Base-by-base conservation (phyloP, 2,888 invertebrate species). In the Andricus curvator region DNA sequence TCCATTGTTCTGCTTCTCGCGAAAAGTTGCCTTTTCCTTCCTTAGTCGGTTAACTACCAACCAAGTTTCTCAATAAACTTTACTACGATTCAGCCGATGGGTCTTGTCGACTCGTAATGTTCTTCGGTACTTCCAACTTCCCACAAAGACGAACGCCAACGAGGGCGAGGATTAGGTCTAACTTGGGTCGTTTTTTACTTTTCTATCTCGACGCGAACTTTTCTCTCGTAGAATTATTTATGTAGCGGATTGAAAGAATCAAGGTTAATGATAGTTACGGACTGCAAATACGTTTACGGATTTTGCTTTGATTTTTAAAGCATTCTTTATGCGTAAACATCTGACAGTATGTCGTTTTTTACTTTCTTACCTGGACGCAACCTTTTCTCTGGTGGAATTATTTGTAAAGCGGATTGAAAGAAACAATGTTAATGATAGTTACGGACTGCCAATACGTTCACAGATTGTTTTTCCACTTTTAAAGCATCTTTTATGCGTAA, bases 21-120 rank as follows among this genome's bases (percentile, higher is more conserved):
- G n/a, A 56, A 74, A 37, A 74, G 74, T 74, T 74, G 20, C 51
- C 70, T 56, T 74, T 74, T n/a, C 25, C 33, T 29, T 51, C 33
- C 74, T 33, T 56, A 33, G 56, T 9, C 33, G 33, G 20, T 74
- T 29, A 74, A 56, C 74, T 51, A 51, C n/a, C n/a, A 51, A 56
- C 74, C 74, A 74, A 74, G 74, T 74, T 74, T 74, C 56, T 56
- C 56, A 74, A 56, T 74, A 74, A 56, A 74, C 74, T 74, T 74
- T n/a, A 74, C 74, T 74, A 6, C 33, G 33, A 74, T 51, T 51
- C 56, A 51, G 56, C 33, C 56, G 51, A 56, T 74, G 48, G 70
- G 33, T 56, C 33, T 74, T 56, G 74, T 74, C 74, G 74, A 56
- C 56, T 74, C 33, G 74, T 56, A 74, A 74, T 74, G 74, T 74